Evolutionary conservation across 2,888 invertebrate genomes (phyloP).

Genomic region (Steinernema carpocapsae): DNA sequence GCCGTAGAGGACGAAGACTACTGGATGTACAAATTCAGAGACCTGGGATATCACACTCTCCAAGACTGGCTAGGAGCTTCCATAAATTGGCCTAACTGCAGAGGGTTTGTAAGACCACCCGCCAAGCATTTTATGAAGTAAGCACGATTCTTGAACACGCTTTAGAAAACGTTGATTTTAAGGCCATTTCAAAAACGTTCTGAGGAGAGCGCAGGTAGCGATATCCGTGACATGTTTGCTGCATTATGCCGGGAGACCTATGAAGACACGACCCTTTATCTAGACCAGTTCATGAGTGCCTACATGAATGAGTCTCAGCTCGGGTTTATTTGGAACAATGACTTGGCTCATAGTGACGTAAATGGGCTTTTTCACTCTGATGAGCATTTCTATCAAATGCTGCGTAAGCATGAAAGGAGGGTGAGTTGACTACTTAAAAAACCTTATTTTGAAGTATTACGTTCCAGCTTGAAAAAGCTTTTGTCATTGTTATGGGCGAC

Average conservation of each 20-base stretch:
- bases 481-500: constrained; percentile 51
- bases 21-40: not conserved
- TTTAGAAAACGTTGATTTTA: not conserved
- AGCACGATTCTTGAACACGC: not conserved
- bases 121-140: constrained; percentile 39
- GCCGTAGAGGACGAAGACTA: not conserved
- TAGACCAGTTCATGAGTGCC: constrained; percentile 9
- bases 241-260: not conserved
- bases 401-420: not conserved
- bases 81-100: constrained; percentile 34
- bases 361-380: constrained; percentile 1
- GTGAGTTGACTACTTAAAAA: not conserved
- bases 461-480: constrained; percentile 50
- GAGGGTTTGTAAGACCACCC: constrained; percentile 24
- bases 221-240: not conserved
- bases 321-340: not conserved
- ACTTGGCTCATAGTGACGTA: not conserved
- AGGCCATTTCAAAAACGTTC: not conserved
- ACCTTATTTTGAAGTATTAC: not conserved
- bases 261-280: not conserved
- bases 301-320: constrained; percentile 16
- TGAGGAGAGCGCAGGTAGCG: not conserved
- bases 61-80: not conserved
- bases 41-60: not conserved
- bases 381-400: not conserved